Evolutionary conservation across 2,888 invertebrate species (phyloP), one percentile per base, ranked within the genome.

Genomic region (Thereva unica): DNA sequence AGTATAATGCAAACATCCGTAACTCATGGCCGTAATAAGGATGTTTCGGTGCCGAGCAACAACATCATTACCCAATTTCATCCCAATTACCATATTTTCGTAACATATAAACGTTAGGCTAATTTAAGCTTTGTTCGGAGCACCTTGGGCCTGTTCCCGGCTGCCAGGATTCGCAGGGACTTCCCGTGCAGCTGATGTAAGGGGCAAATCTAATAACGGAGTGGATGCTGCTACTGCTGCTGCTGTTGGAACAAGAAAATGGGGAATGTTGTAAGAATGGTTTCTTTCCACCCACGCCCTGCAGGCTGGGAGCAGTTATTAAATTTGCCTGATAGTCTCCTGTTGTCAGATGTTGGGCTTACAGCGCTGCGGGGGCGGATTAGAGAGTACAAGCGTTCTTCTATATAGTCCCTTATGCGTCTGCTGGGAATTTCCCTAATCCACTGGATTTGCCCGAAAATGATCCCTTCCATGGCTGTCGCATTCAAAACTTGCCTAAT

Each of bases 51-150:
- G 38, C 59, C 44, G 53, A 44, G 64, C 37, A 64, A 64, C 68
- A 68, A 68, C 64, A 57, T 53, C 47, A 57, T 68, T 64, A 64
- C 56, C 65, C 64, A 68, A 64, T 68, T 68, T 68, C 40, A 47
- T 45, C 64, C 55, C 68, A 54, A 68, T 68, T 68, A 68, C 68
- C 68, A 68, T 68, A 68, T 68, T 64, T 68, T 68, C 38, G 57
- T 53, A 68, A 64, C 64, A 68, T 64, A 64, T 68, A 57, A 68
- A 23, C 59, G 42, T 44, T 42, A 10, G 40, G 10, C 54, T 10
- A 37, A 41, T 12, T 41, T 12, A 50, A 50, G 35, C 23, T 50
- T 10, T 5, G 50, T 50, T 50, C 50, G 50, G 23, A 50, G 50
- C 50, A 50, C 50, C 50, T 50, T 50, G 6, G 50, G 47, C 35